phyloP scores from a whole-genome alignment of 35 echinoderm and acorn worm species.

The Holothuria glaberrima region DNA sequence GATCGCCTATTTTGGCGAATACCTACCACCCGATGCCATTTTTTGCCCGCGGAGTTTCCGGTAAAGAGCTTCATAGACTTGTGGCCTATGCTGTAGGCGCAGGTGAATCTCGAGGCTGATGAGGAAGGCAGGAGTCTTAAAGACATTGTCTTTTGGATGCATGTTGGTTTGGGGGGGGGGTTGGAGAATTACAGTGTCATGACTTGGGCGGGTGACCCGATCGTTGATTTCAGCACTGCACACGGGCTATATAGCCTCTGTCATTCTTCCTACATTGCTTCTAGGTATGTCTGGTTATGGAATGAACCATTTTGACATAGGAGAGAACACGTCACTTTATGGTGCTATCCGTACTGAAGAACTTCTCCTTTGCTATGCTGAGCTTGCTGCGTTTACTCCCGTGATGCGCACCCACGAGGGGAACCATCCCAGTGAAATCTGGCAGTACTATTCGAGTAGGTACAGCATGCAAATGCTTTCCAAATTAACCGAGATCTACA shows the following conservation, averaged over 20 bases:
- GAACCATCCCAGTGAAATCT: slow-evolving; percentile 85
- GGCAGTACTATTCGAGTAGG: slow-evolving; percentile 85
- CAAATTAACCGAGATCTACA: slow-evolving; percentile 71
- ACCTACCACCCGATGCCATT: slow-evolving; percentile 88
- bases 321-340: slow-evolving; percentile 92
- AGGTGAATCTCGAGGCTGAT: slow-evolving; percentile 77
- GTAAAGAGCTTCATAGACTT: slow-evolving; percentile 81
- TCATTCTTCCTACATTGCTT: slow-evolving; percentile 86
- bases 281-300: slow-evolving; percentile 88
- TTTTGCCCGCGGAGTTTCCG: slow-evolving; percentile 75
- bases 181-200: slow-evolving; percentile 81
- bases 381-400: slow-evolving; percentile 92
- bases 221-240: slow-evolving; percentile 87
- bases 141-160: slow-evolving; percentile 95
- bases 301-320: slow-evolving; percentile 90
- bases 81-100: slow-evolving; percentile 94
- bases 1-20: slow-evolving; percentile 99
- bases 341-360: slow-evolving; percentile 85
- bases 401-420: slow-evolving; percentile 97
- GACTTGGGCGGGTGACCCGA: slow-evolving; percentile 96
- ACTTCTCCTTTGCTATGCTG: slow-evolving; percentile 88
- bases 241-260: slow-evolving; percentile 92
- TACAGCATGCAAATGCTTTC: slow-evolving; percentile 75
- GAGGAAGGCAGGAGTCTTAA: slow-evolving; percentile 80
- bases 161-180: slow-evolving; percentile 93